Evolutionary conservation across 1,140 invertebrate species (phyloP).

Genomic region (Caenorhabditis brenneri): DNA sequence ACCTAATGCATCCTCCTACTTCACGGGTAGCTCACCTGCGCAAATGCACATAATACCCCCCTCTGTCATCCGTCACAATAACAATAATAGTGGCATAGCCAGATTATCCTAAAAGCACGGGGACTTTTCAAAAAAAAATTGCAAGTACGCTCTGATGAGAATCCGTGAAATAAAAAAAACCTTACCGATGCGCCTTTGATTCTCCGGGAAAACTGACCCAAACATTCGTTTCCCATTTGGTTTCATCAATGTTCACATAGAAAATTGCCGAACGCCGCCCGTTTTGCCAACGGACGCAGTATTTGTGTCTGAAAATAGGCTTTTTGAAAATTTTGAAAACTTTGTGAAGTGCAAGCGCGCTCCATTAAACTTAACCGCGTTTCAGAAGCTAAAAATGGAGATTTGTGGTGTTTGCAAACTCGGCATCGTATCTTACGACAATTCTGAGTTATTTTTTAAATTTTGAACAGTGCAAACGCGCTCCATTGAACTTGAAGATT

Average conservation of each 20-base stretch:
- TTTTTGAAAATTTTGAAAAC: not conserved
- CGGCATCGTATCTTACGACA: too few species aligned
- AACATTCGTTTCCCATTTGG: not conserved
- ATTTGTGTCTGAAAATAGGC: not conserved
- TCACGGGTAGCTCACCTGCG: not conserved
- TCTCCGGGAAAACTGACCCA: constrained; percentile 18
- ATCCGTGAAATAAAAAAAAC: not conserved
- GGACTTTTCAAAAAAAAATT: too few species aligned
- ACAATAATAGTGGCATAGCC: constrained; percentile 2
- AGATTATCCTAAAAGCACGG: too few species aligned
- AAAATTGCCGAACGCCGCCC: not conserved
- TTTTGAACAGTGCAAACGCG: too few species aligned
- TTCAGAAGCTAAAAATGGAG: too few species aligned
- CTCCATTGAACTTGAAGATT: too few species aligned
- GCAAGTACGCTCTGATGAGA: too few species aligned
- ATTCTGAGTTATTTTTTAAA: too few species aligned
- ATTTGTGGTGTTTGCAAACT: too few species aligned
- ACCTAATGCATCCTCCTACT: not conserved
- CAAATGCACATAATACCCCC: not conserved
- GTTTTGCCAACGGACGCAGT: not conserved
- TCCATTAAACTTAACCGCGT: too few species aligned
- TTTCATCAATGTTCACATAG: constrained; percentile 25
- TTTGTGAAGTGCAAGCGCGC: too few species aligned
- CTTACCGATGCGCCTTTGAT: not conserved
- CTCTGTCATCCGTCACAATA: not conserved